phyloP scores from a whole-genome alignment of 2,113 vertebrate genomes.

The Gambusia affinis region DNA sequence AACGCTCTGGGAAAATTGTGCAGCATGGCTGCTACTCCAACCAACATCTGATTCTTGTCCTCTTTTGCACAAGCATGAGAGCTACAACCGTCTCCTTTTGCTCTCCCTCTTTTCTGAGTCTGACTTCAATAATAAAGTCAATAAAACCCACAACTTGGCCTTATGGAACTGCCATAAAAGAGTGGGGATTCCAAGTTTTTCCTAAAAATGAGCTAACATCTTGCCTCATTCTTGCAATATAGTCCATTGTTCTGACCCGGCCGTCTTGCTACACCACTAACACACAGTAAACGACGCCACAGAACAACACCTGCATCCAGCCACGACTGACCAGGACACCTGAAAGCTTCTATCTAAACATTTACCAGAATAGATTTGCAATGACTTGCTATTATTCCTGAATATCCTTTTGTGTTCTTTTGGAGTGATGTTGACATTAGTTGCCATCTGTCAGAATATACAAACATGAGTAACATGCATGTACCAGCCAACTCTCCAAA shows the following conservation, averaged over 20 bases:
- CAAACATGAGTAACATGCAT: slow-evolving; percentile 37
- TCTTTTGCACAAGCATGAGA: neutral
- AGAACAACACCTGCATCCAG: slow-evolving; percentile 5
- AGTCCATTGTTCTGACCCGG: neutral
- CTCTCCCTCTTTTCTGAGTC: neutral
- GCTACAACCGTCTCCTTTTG: neutral
- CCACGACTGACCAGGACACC: slow-evolving; percentile 20
- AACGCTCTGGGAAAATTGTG: neutral
- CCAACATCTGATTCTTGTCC: neutral
- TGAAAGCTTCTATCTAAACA: neutral
- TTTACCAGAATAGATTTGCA: slow-evolving; percentile 6
- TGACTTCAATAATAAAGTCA: neutral
- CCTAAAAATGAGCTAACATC: neutral
- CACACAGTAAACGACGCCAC: neutral
- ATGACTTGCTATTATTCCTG: neutral
- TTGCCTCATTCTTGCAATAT: neutral
- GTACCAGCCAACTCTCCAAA: slow-evolving; percentile 33
- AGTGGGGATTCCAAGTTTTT: neutral
- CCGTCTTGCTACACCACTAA: neutral
- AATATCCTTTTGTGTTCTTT: slow-evolving; percentile 21
- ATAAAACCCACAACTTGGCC: neutral
- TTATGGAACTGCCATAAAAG: neutral
- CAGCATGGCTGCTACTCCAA: neutral
- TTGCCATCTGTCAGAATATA: slow-evolving; percentile 27
- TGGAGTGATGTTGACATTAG: neutral